Evolutionary conservation across 37 sponge, comb jelly and placozoan species (phyloP).

Genomic region (Cladorhizidae sp.): DNA sequence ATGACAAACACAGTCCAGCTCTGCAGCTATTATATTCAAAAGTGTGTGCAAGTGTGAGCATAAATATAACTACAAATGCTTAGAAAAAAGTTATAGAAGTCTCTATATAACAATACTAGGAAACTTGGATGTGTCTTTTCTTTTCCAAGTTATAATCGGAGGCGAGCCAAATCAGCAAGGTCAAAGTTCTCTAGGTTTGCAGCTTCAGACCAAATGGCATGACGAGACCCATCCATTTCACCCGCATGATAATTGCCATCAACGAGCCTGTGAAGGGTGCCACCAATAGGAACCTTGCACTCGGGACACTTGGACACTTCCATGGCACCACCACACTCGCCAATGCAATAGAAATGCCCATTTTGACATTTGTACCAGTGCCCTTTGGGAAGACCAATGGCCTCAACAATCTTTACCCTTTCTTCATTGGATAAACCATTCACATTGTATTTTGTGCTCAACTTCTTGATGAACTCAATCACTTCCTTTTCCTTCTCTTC

Average conservation of each 20-base stretch:
- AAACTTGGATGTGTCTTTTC: no score
- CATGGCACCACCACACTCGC: slow-evolving; percentile 92
- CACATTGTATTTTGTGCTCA: slow-evolving; percentile 44
- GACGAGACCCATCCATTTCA: slow-evolving; percentile 81
- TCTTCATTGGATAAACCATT: slow-evolving; percentile 66
- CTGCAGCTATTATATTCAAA: no score
- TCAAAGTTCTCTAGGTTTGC: slow-evolving; percentile 71
- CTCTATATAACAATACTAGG: no score
- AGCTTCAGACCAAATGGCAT: slow-evolving; percentile 77
- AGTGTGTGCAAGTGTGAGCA: no score
- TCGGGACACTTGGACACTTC: slow-evolving; percentile 79
- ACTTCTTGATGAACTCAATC: not conserved
- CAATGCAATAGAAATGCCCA: slow-evolving; percentile 86
- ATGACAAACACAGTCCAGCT: no score
- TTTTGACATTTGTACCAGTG: slow-evolving; percentile 93
- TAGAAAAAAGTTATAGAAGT: no score
- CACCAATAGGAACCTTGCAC: slow-evolving; percentile 82
- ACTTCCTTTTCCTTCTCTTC: slow-evolving; percentile 18
- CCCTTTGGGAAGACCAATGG: slow-evolving; percentile 78
- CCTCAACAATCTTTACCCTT: slow-evolving; percentile 67
- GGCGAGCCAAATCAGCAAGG: slow-evolving; percentile 6
- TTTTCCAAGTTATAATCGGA: no score
- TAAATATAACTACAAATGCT: no score
- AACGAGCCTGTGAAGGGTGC: slow-evolving; percentile 53
- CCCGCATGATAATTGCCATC: slow-evolving; percentile 66